Evolutionary conservation across 1,140 invertebrate genomes (phyloP).

Genomic region (Subanguina moxae): DNA sequence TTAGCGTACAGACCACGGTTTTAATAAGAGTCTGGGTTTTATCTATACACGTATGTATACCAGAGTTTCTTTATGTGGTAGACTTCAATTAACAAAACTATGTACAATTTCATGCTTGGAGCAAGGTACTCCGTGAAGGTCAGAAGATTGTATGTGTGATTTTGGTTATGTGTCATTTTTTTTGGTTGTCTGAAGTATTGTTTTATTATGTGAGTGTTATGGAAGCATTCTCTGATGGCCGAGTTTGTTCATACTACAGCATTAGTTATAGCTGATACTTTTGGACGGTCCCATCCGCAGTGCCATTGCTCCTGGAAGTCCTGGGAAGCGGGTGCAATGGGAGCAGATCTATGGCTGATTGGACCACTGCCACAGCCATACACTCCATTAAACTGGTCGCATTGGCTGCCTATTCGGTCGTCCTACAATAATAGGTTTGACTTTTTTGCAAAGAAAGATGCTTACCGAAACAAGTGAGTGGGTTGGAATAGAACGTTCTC

Average conservation of each 20-base stretch:
- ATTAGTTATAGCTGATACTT: not conserved
- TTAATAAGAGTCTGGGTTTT: no score
- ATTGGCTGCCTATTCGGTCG: not conserved
- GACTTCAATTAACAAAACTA: no score
- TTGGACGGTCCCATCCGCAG: not conserved
- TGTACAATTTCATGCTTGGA: no score
- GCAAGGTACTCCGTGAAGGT: no score
- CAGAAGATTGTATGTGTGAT: no score
- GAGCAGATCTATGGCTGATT: not conserved
- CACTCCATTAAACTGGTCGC: not conserved
- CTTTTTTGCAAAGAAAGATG: no score
- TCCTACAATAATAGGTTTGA: not conserved
- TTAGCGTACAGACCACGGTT: no score
- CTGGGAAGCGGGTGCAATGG: not conserved
- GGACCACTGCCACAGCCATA: not conserved
- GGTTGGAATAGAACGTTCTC: not conserved
- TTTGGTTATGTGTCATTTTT: no score
- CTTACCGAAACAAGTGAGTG: not conserved
- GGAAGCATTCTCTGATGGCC: not conserved
- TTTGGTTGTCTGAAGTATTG: not conserved
- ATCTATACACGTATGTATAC: no score
- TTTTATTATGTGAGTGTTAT: no score
- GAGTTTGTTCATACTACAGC: not conserved
- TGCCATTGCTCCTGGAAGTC: not conserved
- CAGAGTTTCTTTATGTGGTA: no score